Evolutionary conservation across 2,888 invertebrate species (phyloP), one percentile per base, ranked within the genome.

Genomic region (Limnephilus auricula): DNA sequence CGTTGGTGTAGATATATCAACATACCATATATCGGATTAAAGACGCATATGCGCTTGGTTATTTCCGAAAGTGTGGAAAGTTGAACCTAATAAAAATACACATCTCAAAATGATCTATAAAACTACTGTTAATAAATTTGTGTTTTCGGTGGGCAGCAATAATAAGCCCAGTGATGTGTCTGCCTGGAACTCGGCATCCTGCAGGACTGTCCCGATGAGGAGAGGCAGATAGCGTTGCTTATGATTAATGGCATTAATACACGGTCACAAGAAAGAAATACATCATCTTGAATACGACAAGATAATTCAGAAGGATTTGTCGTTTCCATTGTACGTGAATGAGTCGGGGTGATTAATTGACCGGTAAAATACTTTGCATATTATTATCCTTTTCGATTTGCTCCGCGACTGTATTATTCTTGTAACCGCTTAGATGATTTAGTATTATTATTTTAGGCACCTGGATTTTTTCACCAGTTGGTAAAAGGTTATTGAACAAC

Each of bases 171-270:
- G 34, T n/a, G 87, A 88, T 78, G 87, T 34, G 87, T 88, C 87
- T 9, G 87, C 79, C 37, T 31, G 87, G 3, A 50, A 87, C 32
- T 31, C 18, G 50, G 45, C 50, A 32, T 32, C 87, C 34, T 34
- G 32, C 30, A 25, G 32, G 65, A 65, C 32, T n/a, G 34, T 15
- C 85, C 31, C 40, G 91, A 89, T 89, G 85, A 79, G 85, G 80
- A 84, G 40, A 85, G 79, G 34, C 83, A 65, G 92, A 92, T 90
- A 90, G 34, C 31, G 89, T 88, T 90, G 88, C 45, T 80, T 90
- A 90, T 92, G 92, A 92, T 92, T 79, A 92, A 92, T 92, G 92
- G 89, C 31, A 89, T 89, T 79, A 89, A 89, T 89, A 80, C 89
- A 89, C 89, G 80, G 79, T 89, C 89, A 89, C 89, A 79, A 89